Conservation (phyloP, 1,140 invertebrate genomes). For the Batillaria attramentaria region DNA sequence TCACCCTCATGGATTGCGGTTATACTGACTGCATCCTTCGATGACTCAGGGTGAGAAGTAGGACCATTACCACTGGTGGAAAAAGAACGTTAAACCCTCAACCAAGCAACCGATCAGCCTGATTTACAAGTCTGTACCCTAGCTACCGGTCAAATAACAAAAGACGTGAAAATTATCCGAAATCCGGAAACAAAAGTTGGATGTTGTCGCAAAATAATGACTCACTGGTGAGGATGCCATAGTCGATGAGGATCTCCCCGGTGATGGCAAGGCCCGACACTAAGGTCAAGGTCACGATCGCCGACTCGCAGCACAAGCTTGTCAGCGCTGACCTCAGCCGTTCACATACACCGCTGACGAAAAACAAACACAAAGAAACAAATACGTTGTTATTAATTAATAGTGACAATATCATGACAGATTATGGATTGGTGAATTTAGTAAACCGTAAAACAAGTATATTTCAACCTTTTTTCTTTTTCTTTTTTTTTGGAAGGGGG, state of each 20-base stretch:
- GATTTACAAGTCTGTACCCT: background rate
- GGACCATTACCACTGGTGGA: background rate
- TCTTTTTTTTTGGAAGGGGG: background rate
- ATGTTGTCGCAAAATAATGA: background rate
- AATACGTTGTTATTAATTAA: background rate
- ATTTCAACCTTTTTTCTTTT: background rate
- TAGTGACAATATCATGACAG: background rate
- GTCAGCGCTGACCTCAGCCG: background rate
- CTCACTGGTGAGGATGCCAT: slow-evolving; percentile 37
- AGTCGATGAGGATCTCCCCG: slow-evolving; percentile 36
- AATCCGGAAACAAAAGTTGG: background rate
- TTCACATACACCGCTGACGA: slow-evolving; percentile 15
- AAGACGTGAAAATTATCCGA: background rate
- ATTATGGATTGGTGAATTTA: background rate
- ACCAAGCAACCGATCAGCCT: background rate
- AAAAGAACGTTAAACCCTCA: background rate
- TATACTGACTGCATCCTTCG: no score
- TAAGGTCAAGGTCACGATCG: slow-evolving; percentile 32
- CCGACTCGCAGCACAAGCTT: slow-evolving; percentile 33
- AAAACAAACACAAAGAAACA: background rate
- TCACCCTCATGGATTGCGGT: no score
- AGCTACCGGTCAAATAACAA: background rate
- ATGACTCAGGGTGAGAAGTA: no score
- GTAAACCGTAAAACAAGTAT: background rate
- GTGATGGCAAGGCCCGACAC: slow-evolving; percentile 41